Evolutionary conservation across 2,113 vertebrate species (phyloP), one percentile per base, ranked within the genome.

Genomic region (Lutjanus erythropterus): DNA sequence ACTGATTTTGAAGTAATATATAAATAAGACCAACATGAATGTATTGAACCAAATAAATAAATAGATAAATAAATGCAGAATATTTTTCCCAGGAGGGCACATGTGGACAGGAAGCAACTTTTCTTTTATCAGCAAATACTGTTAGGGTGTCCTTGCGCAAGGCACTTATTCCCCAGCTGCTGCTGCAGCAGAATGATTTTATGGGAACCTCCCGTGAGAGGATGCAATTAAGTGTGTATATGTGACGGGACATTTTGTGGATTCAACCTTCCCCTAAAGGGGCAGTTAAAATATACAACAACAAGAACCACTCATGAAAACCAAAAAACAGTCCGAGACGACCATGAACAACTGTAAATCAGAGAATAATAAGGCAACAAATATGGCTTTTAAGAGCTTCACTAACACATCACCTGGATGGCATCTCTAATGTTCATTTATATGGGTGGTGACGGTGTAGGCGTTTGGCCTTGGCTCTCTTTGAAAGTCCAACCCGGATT

Each of bases 401-500:
- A 4, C 52, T 41, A 29, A 42, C 9, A 47, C 23, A 2, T 59
- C 31, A 55, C 50, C 56, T 47, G 3, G 2, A 15, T 0, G 11
- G 14, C 16, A 5, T 5, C 16, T 70, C 35, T 0, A 5, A 5
- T 3, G 50, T 29, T 90, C 87, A 96, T 88, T 95, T 96, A 85
- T 97, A 97, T 2, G 96, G 96, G 88, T 96, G 85, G 9, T 44
- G 79, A 19, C n/a, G 94, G 92, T 98, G 97, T 62, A 98, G 96
- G 23, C 95, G 93, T 88, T 94, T 96, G 76, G 94, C 93, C 53
- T 92, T 96, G 80, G 95, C 96, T 93, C 92, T 96, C 94, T 94
- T 97, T 86, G 97, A 98, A 78, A 99, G 95, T 18, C 97, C 97
- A 37, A 98, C 91, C 79, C 97, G 94, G 86, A 98, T 96, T 23